Base-by-base conservation (phyloP, 2,113 vertebrate genomes). In the Pundamilia nyererei region DNA sequence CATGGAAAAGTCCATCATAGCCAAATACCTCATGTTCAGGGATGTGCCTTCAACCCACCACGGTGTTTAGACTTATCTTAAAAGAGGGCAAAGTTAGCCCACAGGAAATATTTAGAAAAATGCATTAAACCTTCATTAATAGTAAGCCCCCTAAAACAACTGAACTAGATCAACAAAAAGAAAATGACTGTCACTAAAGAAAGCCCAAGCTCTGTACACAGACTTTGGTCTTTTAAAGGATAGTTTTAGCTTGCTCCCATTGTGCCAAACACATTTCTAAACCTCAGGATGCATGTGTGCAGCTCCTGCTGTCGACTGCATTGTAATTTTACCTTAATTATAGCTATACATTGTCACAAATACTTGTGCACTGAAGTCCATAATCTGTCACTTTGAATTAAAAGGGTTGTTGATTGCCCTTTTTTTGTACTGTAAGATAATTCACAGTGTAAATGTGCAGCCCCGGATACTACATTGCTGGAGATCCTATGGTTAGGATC, bases 1-100 rank as follows among this genome's bases (percentile, higher is more conserved):
- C 86, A 54, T 55, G 24, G 29, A 60, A 49, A 86, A 86, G 87
- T 90, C 89, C 70, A 88, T 92, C 91, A 89, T 38, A 72, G 87
- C 40, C 82, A 87, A 84, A 56, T 35, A 24, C 81, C 85, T 87
- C 88, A 83, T 87, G 87, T 54, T 85, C 40, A 56, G 86, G 82
- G 77, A 89, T 2, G 9, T 6, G 6, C 47, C 77, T 91, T 13
- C 45, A 60, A 79, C 51, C 21, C 42, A 77, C 58, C 47, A 42
- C 70, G 9, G 9, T 54, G 35, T 72, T 80, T 82, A 60, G 51
- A 68, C 60, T 26, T 13, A 15, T 81, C 24, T 72, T 31, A 83
- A 45, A 9, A 26, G 45, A 45, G 11, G 9, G 40, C 19, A 68
- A 53, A 33, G 51, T 58, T 1, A 53, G 13, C 54, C 45, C 54